phyloP scores from a whole-genome alignment of 2,888 invertebrate genomes.

The Tricholauxania praeusta region DNA sequence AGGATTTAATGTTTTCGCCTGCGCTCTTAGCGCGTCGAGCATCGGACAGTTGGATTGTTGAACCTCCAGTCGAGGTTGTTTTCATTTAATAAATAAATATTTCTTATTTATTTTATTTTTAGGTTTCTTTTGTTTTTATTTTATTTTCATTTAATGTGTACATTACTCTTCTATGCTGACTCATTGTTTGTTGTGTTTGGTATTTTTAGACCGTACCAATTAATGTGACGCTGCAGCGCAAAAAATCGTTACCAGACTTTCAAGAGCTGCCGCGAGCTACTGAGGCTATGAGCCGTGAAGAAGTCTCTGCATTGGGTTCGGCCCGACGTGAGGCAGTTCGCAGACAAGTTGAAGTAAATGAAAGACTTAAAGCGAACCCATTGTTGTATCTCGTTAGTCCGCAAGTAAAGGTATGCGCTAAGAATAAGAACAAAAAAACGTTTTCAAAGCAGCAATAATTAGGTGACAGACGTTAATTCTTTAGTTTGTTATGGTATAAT shows the following conservation, averaged over 20 bases:
- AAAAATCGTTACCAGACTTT: slow-evolving; percentile 97
- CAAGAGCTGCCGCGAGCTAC: slow-evolving; percentile 84
- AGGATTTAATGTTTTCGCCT: slow-evolving; percentile 88
- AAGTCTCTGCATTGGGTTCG: slow-evolving; percentile 93
- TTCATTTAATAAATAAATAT: neutral
- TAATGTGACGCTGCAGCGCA: slow-evolving; percentile 85
- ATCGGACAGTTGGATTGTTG: slow-evolving; percentile 90
- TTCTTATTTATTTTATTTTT: slow-evolving; percentile 1
- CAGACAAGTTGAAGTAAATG: slow-evolving; percentile 89
- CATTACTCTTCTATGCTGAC: slow-evolving; percentile 15
- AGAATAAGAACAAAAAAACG: neutral
- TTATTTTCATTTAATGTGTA: neutral
- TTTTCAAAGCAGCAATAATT: too few relatives aligned
- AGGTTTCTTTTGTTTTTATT: slow-evolving; percentile 45
- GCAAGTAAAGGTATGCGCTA: slow-evolving; percentile 88
- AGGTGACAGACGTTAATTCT: too few relatives aligned
- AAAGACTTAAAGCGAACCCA: slow-evolving; percentile 93
- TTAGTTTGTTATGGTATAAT: neutral
- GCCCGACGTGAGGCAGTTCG: slow-evolving; percentile 95
- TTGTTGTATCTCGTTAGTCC: slow-evolving; percentile 96
- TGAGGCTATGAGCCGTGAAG: slow-evolving; percentile 92
- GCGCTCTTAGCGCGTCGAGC: slow-evolving; percentile 88
- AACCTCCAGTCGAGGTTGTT: slow-evolving; percentile 85
- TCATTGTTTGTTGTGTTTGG: slow-evolving; percentile 32
- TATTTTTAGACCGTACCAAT: slow-evolving; percentile 79